phyloP scores from a whole-genome alignment of 2,797 vertebrate species.

The Clarias fuscus region DNA sequence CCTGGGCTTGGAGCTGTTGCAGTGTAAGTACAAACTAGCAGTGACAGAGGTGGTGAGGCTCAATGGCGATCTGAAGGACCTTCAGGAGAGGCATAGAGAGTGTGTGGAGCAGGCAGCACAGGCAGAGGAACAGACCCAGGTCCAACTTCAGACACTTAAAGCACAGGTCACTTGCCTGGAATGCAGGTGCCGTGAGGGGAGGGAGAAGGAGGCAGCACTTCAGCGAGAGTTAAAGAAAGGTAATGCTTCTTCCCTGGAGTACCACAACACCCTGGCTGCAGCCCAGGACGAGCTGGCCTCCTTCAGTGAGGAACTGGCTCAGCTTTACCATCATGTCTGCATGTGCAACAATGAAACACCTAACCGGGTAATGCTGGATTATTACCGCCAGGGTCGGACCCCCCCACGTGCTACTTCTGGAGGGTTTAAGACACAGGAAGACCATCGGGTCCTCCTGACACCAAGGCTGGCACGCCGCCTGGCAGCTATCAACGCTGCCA shows the following conservation, averaged over 20 bases:
- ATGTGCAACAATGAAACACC: slow-evolving; percentile 97
- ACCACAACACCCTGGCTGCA: slow-evolving; percentile 83
- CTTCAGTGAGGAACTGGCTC: slow-evolving; percentile 93
- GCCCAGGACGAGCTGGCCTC: slow-evolving; percentile 93
- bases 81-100: slow-evolving; percentile 86
- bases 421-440: slow-evolving; percentile 79
- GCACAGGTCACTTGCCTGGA: slow-evolving; percentile 82
- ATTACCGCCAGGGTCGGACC: slow-evolving; percentile 91
- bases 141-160: slow-evolving; percentile 79
- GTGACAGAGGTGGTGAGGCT: slow-evolving; percentile 93
- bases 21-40: slow-evolving; percentile 94
- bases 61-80: slow-evolving; percentile 87
- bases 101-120: slow-evolving; percentile 78
- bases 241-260: slow-evolving; percentile 78
- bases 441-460: slow-evolving; percentile 75
- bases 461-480: slow-evolving; percentile 74
- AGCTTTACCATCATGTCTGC: slow-evolving; percentile 96
- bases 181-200: slow-evolving; percentile 80
- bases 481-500: slow-evolving; percentile 62
- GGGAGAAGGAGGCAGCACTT: slow-evolving; percentile 80
- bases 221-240: slow-evolving; percentile 83
- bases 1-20: slow-evolving; percentile 88
- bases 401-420: slow-evolving; percentile 63
- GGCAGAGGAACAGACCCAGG: slow-evolving; percentile 74
- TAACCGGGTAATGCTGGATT: slow-evolving; percentile 95